Percentiles rank a stretch among this genome's conserved stretches.
Evolutionary conservation across 2,888 invertebrate species (phyloP).

Genomic region (Pharmacophagus antenor): DNA sequence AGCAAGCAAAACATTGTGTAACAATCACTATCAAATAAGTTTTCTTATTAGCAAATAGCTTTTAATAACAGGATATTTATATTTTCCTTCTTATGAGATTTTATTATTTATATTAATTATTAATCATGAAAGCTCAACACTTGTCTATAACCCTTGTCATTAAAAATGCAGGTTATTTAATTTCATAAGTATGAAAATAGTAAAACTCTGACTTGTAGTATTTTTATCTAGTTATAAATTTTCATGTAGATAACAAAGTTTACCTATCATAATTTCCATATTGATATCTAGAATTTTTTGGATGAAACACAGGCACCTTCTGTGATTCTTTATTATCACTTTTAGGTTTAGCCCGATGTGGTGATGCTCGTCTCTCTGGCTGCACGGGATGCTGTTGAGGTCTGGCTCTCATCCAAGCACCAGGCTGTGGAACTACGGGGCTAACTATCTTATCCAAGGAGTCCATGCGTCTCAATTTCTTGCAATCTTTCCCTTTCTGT

Average conservation of each 20-base stretch:
- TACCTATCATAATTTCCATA: conserved; percentile 97
- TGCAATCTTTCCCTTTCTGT: conserved; percentile 74
- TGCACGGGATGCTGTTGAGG: conserved; percentile 60
- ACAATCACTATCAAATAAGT: too few relatives aligned
- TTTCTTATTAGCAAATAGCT: too few relatives aligned
- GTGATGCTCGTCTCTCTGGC: conserved; percentile 74
- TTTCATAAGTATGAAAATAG: too few relatives aligned
- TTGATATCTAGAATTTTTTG: conserved; percentile 90
- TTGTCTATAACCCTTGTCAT: too few relatives aligned
- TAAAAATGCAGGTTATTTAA: too few relatives aligned
- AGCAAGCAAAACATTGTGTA: too few relatives aligned
- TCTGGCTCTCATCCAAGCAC: conserved; percentile 86
- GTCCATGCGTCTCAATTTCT: conserved; percentile 85
- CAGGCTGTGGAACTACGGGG: conserved; percentile 94
- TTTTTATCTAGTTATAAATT: too few relatives aligned
- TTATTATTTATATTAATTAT: too few relatives aligned
- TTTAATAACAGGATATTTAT: too few relatives aligned
- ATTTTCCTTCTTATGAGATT: too few relatives aligned
- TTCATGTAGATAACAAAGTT: conserved; percentile 18
- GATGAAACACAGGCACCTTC: conserved; percentile 84
- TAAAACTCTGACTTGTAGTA: too few relatives aligned
- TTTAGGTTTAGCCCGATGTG: conserved; percentile 60
- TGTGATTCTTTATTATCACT: conserved; percentile 63
- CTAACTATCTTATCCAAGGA: conserved; percentile 94
- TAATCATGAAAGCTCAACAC: too few relatives aligned